Evolutionary conservation across 2,888 invertebrate species (phyloP).

Genomic region (Aethes cnicana): DNA sequence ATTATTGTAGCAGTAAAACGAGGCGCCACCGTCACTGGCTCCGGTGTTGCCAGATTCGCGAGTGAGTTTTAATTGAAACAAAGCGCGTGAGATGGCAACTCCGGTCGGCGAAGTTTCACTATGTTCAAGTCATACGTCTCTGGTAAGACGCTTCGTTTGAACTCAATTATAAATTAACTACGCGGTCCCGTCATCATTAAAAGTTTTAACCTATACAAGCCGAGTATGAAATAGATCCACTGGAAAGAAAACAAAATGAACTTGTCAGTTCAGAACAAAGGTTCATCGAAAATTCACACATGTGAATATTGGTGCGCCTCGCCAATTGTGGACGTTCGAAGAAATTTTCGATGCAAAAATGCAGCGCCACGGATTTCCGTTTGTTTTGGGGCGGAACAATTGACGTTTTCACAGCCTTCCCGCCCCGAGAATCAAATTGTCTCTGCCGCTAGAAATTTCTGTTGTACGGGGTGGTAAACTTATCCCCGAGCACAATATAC

Average conservation of each 20-base stretch:
- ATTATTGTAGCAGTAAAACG: constrained; percentile 42
- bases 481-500: constrained; percentile 31
- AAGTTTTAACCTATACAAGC: too few species aligned
- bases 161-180: constrained; percentile 39
- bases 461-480: constrained; percentile 30
- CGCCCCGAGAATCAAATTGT: constrained; percentile 14
- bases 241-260: not conserved
- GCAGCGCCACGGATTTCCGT: constrained; percentile 10
- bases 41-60: constrained; percentile 33
- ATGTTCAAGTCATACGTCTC: constrained; percentile 25
- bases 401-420: constrained; percentile 25
- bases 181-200: too few species aligned
- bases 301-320: constrained; percentile 9
- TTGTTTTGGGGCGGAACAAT: constrained; percentile 20
- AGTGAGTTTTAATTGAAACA: constrained; percentile 62
- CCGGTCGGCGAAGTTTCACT: constrained; percentile 20
- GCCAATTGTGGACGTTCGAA: constrained; percentile 22
- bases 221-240: not conserved
- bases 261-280: not conserved
- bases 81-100: constrained; percentile 39
- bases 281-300: constrained; percentile 3
- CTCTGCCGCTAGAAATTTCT: constrained; percentile 19
- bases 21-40: constrained; percentile 37
- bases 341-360: constrained; percentile 28
- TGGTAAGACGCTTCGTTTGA: constrained; percentile 31